A percentile compares a stretch with the other conserved stretches of the same genome.
Conservation (phyloP, 2,797 vertebrate genomes). For the Buphagus erythrorhynchus region DNA sequence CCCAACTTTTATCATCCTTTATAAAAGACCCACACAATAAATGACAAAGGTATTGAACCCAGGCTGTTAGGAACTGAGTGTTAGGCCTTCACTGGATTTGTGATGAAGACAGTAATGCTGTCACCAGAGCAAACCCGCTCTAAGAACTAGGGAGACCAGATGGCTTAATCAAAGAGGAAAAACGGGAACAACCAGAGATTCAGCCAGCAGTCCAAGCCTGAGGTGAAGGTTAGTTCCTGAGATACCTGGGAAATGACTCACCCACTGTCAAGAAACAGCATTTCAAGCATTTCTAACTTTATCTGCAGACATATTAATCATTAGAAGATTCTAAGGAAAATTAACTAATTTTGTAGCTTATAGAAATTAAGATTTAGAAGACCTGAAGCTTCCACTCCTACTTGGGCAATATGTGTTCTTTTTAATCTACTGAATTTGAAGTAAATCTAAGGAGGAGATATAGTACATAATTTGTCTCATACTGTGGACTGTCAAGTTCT, state of each 20-base stretch:
- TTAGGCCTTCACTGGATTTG: background rate
- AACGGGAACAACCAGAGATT: background rate
- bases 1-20: background rate
- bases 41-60: background rate
- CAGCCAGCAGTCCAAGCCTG: background rate
- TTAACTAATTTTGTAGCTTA: background rate
- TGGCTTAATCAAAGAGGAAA: background rate
- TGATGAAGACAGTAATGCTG: background rate
- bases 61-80: background rate
- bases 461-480: background rate
- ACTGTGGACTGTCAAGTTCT: background rate
- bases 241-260: background rate
- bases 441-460: background rate
- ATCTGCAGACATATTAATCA: background rate
- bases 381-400: background rate
- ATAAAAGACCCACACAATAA: background rate
- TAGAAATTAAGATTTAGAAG: background rate
- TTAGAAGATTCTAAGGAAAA: background rate
- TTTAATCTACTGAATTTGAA: constrained; percentile 14
- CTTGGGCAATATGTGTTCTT: background rate
- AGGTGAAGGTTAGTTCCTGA: background rate
- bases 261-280: background rate
- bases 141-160: background rate
- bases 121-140: background rate
- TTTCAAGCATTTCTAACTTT: background rate